phyloP scores from a whole-genome alignment of 2,113 vertebrate species.

The Rousettus leschenaultii region DNA sequence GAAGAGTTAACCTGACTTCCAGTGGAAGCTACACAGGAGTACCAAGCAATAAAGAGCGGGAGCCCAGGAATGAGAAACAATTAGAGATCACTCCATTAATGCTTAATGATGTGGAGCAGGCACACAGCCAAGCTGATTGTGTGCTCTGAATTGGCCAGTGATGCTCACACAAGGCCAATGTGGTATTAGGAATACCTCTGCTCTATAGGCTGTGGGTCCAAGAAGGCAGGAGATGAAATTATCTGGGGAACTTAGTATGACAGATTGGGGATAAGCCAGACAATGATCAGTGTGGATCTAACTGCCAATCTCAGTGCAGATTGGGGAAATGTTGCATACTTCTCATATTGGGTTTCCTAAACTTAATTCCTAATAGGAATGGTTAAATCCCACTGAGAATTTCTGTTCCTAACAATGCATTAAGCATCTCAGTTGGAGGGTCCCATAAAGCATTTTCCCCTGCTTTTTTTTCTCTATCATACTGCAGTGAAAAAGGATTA shows the following conservation, averaged over 20 bases:
- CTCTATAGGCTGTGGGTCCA: background rate
- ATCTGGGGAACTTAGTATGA: background rate
- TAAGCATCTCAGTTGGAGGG: slow-evolving; percentile 66
- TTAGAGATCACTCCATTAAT: slow-evolving; percentile 64
- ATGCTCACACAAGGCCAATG: background rate
- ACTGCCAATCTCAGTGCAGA: background rate
- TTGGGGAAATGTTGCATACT: background rate
- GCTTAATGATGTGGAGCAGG: slow-evolving; percentile 50
- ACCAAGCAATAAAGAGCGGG: background rate
- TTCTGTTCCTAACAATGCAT: slow-evolving; percentile 70
- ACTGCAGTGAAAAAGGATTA: slow-evolving; percentile 75
- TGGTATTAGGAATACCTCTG: background rate
- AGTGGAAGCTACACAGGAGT: background rate
- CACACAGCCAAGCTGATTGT: background rate
- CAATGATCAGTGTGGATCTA: slow-evolving; percentile 4
- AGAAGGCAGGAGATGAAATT: background rate
- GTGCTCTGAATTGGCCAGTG: background rate
- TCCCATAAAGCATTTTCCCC: slow-evolving; percentile 64
- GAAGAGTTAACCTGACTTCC: slow-evolving; percentile 16
- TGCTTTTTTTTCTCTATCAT: slow-evolving; percentile 61
- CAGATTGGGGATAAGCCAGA: slow-evolving; percentile 49
- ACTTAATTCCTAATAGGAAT: slow-evolving; percentile 57
- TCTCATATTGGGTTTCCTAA: slow-evolving; percentile 55
- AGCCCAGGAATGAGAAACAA: slow-evolving; percentile 46
- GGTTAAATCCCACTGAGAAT: slow-evolving; percentile 56